Conservation (phyloP, 2,797 vertebrate genomes). For the Tapera naevia region DNA sequence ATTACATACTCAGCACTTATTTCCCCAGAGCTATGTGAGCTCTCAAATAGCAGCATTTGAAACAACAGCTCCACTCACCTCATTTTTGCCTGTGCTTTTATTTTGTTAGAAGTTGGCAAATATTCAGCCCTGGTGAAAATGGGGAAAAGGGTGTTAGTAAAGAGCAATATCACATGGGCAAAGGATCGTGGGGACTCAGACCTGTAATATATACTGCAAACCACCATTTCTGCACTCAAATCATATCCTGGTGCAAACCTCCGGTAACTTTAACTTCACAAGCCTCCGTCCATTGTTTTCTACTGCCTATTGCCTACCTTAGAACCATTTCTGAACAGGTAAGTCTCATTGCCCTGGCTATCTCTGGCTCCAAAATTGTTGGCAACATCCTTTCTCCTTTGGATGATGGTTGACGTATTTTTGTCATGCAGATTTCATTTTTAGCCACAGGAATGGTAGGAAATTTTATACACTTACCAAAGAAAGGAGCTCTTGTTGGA, state of each 20-base stretch:
- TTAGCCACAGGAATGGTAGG: neutral
- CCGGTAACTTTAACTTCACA: neutral
- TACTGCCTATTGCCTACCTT: neutral
- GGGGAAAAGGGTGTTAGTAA: neutral
- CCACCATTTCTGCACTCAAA: neutral
- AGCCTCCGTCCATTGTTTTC: fast-evolving
- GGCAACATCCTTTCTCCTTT: neutral
- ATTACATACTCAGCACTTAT: slow-evolving; percentile 69
- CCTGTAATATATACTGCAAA: neutral
- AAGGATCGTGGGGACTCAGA: neutral
- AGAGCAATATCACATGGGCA: neutral
- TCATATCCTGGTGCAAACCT: neutral
- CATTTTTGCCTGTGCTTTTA: slow-evolving; percentile 39
- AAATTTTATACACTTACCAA: neutral
- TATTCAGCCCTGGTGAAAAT: slow-evolving; percentile 33
- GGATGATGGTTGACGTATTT: neutral
- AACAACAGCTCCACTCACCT: slow-evolving; percentile 52
- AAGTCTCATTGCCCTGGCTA: neutral
- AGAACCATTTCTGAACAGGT: neutral
- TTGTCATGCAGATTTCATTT: neutral
- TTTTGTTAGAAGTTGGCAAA: slow-evolving; percentile 57
- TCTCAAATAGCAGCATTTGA: slow-evolving; percentile 57
- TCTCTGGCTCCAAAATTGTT: neutral
- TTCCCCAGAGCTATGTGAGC: slow-evolving; percentile 66
- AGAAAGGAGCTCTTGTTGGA: neutral